A percentile compares a stretch with the other conserved stretches of the same genome.
These are phyloP conservation scores for Octopus sinensis DNA, from an alignment of 1,140 invertebrate species.

Conservation along the genomic window DNA sequence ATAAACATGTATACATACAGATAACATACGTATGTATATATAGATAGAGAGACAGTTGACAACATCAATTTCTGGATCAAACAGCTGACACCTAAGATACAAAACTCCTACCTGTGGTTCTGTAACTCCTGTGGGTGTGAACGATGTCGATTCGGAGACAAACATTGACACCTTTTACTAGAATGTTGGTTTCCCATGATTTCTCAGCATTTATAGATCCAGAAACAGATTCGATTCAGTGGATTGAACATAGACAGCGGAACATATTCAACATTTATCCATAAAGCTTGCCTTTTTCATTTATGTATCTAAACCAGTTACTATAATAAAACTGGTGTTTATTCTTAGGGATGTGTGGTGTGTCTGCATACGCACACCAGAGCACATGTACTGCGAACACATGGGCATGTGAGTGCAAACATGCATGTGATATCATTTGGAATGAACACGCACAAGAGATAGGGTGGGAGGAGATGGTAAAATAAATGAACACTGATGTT, in stretches of 20 bases:
- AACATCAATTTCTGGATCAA: no score
- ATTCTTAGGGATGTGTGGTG: no score
- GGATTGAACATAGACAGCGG: no score
- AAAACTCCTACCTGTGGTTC: background rate
- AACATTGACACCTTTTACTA: background rate
- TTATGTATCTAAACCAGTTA: background rate
- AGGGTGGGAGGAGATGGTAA: background rate
- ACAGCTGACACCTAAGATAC: no score
- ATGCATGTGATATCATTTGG: background rate
- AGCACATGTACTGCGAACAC: no score
- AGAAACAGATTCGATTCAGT: background rate
- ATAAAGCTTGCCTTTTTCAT: no score
- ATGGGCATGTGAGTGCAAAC: background rate
- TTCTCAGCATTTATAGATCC: background rate
- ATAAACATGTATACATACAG: no score
- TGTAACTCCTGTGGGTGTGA: conserved; percentile 6
- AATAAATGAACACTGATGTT: no score
- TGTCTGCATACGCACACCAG: no score
- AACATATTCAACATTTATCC: no score
- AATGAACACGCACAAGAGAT: background rate
- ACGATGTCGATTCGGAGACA: conserved; percentile 1
- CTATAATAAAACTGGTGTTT: background rate
- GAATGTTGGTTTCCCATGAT: conserved; percentile 5
- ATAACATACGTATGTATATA: no score
- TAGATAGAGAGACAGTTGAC: no score